Conservation (phyloP, 2,888 invertebrate genomes). For the Dendrolimus pini region DNA sequence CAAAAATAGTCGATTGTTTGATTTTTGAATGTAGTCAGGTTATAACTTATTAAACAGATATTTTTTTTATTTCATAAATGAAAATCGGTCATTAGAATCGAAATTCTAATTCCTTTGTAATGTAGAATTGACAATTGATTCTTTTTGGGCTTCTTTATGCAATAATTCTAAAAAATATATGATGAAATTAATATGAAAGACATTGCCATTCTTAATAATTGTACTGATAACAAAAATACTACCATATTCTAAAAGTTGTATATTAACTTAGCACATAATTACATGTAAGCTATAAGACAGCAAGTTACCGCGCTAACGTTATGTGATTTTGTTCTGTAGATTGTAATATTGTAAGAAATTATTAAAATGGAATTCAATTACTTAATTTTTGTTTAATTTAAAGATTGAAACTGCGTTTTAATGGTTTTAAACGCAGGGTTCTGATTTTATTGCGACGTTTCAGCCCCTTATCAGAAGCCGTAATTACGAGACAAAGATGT, state of each 20-base stretch:
- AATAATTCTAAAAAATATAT: background rate
- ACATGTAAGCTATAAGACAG: conserved; percentile 11
- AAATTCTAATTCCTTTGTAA: no score
- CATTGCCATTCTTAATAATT: conserved; percentile 4
- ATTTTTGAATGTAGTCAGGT: no score
- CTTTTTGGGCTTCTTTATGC: no score
- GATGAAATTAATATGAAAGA: background rate
- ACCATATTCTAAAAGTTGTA: background rate
- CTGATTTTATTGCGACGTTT: no score
- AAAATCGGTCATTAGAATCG: no score
- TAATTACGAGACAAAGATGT: no score
- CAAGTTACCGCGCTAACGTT: conserved; percentile 30
- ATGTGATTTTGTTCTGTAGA: conserved; percentile 38
- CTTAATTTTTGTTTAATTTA: conserved; percentile 19
- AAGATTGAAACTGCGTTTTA: background rate
- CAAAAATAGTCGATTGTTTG: no score
- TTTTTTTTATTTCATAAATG: no score
- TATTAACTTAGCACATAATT: conserved; percentile 9
- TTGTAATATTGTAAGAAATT: conserved; percentile 26
- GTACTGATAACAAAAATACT: background rate
- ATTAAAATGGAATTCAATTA: conserved; percentile 36
- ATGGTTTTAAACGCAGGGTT: no score
- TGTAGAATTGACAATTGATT: no score
- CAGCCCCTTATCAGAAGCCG: no score
- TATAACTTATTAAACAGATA: no score